phyloP scores from a whole-genome alignment of 2,888 invertebrate species.

The Xylota sylvarum region DNA sequence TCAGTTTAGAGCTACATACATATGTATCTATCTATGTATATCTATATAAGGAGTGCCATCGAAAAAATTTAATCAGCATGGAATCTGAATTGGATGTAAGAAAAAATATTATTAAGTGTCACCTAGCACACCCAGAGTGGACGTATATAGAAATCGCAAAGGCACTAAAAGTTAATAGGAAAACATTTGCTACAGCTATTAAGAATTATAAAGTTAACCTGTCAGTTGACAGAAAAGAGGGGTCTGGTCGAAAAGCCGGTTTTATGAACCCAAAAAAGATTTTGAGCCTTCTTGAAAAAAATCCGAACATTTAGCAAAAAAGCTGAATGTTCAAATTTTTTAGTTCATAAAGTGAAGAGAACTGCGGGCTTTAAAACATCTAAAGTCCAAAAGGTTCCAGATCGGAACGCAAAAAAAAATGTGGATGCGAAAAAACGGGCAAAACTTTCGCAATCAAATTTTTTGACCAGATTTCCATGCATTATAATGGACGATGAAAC shows the following conservation, averaged over 20 bases:
- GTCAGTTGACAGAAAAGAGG: background rate
- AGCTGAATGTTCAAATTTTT: no score
- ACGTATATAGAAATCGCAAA: no score
- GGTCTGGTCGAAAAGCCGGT: background rate
- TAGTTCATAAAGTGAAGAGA: background rate
- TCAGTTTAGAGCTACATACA: no score
- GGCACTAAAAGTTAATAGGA: no score
- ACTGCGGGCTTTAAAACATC: background rate
- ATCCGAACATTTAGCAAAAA: background rate
- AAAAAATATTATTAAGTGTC: no score
- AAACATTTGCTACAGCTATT: no score
- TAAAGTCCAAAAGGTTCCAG: conserved; percentile 14
- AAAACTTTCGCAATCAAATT: conserved; percentile 7
- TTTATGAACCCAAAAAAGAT: background rate
- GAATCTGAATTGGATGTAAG: no score
- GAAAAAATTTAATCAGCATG: no score
- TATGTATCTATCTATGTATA: no score
- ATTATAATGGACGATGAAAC: background rate
- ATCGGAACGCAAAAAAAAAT: conserved; percentile 15
- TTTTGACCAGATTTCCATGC: background rate
- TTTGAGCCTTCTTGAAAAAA: conserved; percentile 1
- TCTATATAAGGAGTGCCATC: no score
- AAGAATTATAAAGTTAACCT: no score
- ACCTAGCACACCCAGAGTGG: no score
- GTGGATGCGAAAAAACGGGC: conserved; percentile 1